These are phyloP conservation scores for Drosophila nigromelanica DNA, from an alignment of 1,140 invertebrate genomes.

Conservation along the genomic window DNA sequence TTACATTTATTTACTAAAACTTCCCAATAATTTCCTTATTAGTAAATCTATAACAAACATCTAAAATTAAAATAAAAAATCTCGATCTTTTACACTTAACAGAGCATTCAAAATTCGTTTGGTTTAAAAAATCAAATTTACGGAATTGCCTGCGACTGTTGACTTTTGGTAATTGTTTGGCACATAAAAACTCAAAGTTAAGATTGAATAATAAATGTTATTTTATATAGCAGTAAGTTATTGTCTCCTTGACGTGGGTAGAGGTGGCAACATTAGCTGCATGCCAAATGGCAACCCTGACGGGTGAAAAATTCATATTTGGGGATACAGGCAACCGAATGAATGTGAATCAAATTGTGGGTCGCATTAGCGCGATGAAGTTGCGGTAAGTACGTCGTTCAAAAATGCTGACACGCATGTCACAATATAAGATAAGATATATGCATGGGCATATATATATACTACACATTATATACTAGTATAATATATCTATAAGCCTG, in stretches of 20 bases:
- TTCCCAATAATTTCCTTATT: too few relatives aligned
- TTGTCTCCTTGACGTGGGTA: slow-evolving; percentile 19
- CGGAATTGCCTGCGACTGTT: slow-evolving; percentile 8
- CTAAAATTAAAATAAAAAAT: too few relatives aligned
- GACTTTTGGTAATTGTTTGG: slow-evolving; percentile 49
- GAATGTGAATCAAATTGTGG: not conserved
- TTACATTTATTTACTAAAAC: too few relatives aligned
- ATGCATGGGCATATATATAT: slow-evolving; percentile 17
- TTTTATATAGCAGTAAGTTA: slow-evolving; percentile 17
- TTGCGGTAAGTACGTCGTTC: slow-evolving; percentile 64
- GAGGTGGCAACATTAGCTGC: slow-evolving; percentile 17
- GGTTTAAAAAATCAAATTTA: not conserved
- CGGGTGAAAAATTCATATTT: slow-evolving; percentile 23
- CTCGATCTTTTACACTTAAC: not conserved
- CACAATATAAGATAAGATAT: slow-evolving; percentile 50
- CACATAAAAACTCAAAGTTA: slow-evolving; percentile 35
- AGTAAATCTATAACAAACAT: too few relatives aligned
- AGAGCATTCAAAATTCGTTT: slow-evolving; percentile 1
- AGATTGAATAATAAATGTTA: slow-evolving; percentile 14
- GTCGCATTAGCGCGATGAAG: too few relatives aligned
- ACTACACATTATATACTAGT: slow-evolving; percentile 18
- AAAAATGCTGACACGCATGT: slow-evolving; percentile 73
- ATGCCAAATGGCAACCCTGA: slow-evolving; percentile 35
- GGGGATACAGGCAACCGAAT: not conserved
- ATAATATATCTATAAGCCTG: slow-evolving; percentile 28